Evolutionary conservation across 2,888 invertebrate genomes (phyloP), one percentile per base, ranked within the genome.

Genomic region (Pandemis corylana): DNA sequence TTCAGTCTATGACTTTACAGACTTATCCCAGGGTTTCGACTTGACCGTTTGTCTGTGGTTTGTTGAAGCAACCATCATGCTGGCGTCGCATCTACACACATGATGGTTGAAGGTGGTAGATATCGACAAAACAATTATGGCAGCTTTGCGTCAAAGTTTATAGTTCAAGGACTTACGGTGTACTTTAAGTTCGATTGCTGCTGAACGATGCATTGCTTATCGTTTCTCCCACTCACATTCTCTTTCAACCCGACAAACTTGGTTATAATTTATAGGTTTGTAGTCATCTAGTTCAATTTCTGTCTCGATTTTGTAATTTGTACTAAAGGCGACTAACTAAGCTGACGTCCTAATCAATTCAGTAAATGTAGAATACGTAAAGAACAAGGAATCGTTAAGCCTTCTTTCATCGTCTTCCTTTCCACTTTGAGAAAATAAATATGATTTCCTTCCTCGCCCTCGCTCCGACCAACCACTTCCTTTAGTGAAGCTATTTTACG

Each of bases 401-500:
- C 59, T 28, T 59, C 59, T 28, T 59, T 12, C 28, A 59, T 59
- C 59, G 59, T 28, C 59, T 59, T 59, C 28, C 59, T 28, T 59
- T 59, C 28, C 28, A 28, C 59, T 28, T 12, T 5, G 28, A 12
- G 28, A 12, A 12, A 59, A 28, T 28, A 59, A 59, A 59, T 59
- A 59, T 59, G 41, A 41, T 62, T 62, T 62, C 62, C 41, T 62
- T 36, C 62, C 62, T 7, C 6, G 41, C 41, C 62, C 62, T 7
- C 6, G 41, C 41, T 41, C 59, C 28, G 41, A 41, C n/a, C 20
- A 41, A n/a, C 7, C 41, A 62, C n/a, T 62, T 62, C 62, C 62
- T 62, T 41, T 41, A 62, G 59, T 12, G 28, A 59, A 59, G 62
- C 41, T 62, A 62, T 36, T 61, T 41, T 62, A 62, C 41, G 41